phyloP scores from a whole-genome alignment of 1,140 invertebrate genomes.

The Armadillidium nasatum region DNA sequence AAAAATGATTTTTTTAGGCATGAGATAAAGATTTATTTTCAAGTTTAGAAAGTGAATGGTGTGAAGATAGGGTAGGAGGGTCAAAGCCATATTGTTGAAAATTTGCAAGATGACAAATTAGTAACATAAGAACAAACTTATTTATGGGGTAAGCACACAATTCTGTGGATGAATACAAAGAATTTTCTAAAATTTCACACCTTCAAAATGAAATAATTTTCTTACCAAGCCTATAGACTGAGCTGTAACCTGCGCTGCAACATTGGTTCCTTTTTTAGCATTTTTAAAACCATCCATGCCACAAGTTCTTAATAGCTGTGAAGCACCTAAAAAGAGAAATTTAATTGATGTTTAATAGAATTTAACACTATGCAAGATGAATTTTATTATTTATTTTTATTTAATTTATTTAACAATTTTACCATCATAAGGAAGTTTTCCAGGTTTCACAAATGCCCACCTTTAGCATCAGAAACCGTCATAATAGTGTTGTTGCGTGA shows the following conservation, averaged over 20 bases:
- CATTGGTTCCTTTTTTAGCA: conserved; percentile 88
- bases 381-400: neutral
- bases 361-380: neutral
- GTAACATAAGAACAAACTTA: too few species aligned
- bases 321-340: conserved; percentile 52
- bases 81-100: too few species aligned
- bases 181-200: too few species aligned
- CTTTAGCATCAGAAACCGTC: conserved; percentile 63
- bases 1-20: too few species aligned
- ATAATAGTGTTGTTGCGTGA: conserved; percentile 84
- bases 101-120: too few species aligned
- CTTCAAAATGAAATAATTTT: too few species aligned
- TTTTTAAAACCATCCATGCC: conserved; percentile 92
- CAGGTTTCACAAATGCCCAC: conserved; percentile 48
- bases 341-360: neutral
- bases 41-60: too few species aligned
- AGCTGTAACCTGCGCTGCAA: conserved; percentile 89
- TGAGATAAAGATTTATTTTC: too few species aligned
- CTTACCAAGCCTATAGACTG: conserved; percentile 66
- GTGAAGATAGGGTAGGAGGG: too few species aligned
- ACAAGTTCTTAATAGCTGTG: conserved; percentile 63
- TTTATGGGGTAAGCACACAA: too few species aligned
- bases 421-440: conserved; percentile 24
- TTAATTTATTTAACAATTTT: neutral
- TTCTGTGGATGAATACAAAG: too few species aligned